phyloP scores from a whole-genome alignment of 1,140 invertebrate species.

The Achroia grisella region DNA sequence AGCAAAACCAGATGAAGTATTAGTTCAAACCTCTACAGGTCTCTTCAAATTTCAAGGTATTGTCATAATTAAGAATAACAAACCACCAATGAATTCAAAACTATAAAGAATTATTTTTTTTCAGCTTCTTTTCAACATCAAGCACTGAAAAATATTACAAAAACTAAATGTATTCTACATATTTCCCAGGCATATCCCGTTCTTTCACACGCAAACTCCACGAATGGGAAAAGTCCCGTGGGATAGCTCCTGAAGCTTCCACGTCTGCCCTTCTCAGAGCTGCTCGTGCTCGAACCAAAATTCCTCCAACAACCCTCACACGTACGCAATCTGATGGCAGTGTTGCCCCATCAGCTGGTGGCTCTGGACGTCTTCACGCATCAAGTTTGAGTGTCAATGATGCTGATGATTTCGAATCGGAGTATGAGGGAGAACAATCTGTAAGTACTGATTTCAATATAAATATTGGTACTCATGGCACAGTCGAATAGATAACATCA shows the following conservation, averaged over 20 bases:
- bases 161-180: neutral
- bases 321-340: constrained; percentile 84
- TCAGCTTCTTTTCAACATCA: too few species aligned
- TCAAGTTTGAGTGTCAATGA: constrained; percentile 84
- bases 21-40: constrained; percentile 86
- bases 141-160: neutral
- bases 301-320: constrained; percentile 68
- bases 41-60: constrained; percentile 85
- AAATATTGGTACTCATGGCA: too few species aligned
- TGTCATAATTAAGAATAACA: neutral
- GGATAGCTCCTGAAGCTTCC: constrained; percentile 86
- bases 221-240: constrained; percentile 91
- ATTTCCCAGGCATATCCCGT: constrained; percentile 79
- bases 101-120: too few species aligned
- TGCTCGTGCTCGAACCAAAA: constrained; percentile 61
- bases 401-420: constrained; percentile 76
- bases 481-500: too few species aligned
- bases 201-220: constrained; percentile 92
- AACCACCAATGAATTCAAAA: too few species aligned
- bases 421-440: constrained; percentile 49
- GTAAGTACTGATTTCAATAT: constrained; percentile 32
- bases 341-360: constrained; percentile 71
- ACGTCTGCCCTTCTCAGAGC: constrained; percentile 83
- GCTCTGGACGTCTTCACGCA: constrained; percentile 74
- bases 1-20: constrained; percentile 76